Evolutionary conservation across 2,888 invertebrate genomes (phyloP).

Genomic region (Drosophila dives): DNA sequence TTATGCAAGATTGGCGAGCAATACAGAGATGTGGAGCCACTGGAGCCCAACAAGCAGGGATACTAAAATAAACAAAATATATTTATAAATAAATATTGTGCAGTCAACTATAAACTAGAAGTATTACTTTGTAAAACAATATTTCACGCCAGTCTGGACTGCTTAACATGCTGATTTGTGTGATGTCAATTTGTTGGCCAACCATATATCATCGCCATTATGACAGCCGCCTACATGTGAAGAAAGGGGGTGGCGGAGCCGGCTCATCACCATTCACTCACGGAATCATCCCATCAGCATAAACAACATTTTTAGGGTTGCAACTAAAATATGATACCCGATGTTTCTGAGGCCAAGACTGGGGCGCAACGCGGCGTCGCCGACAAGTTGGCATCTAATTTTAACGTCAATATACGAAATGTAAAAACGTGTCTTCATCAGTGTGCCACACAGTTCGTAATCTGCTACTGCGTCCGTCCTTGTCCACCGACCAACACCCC

Average conservation of each 20-base stretch:
- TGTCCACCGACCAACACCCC: neutral
- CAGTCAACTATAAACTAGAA: conserved; percentile 3
- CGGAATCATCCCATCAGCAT: conserved; percentile 35
- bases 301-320: conserved; percentile 48
- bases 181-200: conserved; percentile 51
- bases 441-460: conserved; percentile 57
- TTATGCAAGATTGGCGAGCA: conserved; percentile 58
- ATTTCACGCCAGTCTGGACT: conserved; percentile 28
- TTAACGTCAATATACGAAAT: conserved; percentile 78
- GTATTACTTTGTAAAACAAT: conserved; percentile 11
- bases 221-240: conserved; percentile 52
- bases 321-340: conserved; percentile 74
- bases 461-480: conserved; percentile 41
- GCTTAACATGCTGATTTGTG: conserved; percentile 68
- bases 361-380: conserved; percentile 48
- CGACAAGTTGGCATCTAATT: conserved; percentile 78
- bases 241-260: conserved; percentile 2
- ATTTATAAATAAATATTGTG: conserved; percentile 27
- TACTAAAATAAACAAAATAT: neutral
- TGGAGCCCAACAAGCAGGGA: conserved; percentile 33
- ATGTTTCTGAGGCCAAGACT: conserved; percentile 55
- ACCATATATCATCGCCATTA: conserved; percentile 70
- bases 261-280: conserved; percentile 40
- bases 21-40: conserved; percentile 40
- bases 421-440: conserved; percentile 79